Evolutionary conservation across 2,113 vertebrate species (phyloP), one percentile per base, ranked within the genome.

Genomic region (Myxocyprinus asiaticus): DNA sequence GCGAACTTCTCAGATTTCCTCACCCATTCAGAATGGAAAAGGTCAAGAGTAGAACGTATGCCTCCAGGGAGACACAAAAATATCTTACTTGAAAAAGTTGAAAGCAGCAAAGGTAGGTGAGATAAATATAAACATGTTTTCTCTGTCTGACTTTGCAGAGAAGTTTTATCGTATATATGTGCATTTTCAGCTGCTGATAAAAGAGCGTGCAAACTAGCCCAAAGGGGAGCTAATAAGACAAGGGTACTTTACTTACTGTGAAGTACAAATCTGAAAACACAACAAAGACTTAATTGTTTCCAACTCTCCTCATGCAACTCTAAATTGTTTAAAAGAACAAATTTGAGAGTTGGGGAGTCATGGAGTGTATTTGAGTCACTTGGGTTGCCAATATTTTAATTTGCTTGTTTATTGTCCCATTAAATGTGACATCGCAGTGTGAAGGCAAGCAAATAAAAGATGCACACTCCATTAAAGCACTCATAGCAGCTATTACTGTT

Each of bases 361-460:
- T 33, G 22, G 22, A 33, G 22, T 33, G 22, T 64, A 45, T 53
- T 14, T 55, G 6, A 44, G 45, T 17, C 53, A n/a, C n/a, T 48
- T 48, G 7, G 71, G 56, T 7, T 64, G 64, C 43, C 17, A 58
- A 33, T 22, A 63, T 67, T 76, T 80, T 56, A 61, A 66, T 80
- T 64, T 11, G 22, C 75, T 51, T 68, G 9, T 59, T 74, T 79
- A 74, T 77, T 43, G 55, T 69, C 72, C 14, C 59, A 79, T 72
- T 77, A 79, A 42, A 4, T 72, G 14, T 74, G 69, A 63, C 51
- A 75, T 65, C 50, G 53, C 8, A 43, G 22, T 55, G 61, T 61
- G 50, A 82, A 75, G 55, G 44, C 44, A 74, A 81, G 15, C 12
- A 12, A 56, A 77, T 77, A 65, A 81, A 84, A 65, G 22, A 68